Conservation (phyloP, 2,797 vertebrate genomes). For the Huso huso region DNA sequence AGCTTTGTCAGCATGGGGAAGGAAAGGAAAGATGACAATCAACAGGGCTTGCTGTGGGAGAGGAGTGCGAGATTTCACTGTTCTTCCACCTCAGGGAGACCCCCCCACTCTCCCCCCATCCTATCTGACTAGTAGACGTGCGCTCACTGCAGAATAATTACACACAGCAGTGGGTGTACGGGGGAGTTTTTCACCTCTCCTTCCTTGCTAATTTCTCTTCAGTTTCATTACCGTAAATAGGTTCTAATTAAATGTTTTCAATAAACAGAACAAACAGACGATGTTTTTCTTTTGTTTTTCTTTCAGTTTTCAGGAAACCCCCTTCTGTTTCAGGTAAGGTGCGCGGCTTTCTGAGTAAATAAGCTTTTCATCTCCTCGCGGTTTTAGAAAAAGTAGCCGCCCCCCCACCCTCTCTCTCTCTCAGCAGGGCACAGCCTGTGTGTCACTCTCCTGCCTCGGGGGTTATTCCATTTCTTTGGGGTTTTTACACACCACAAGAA, state of each 20-base stretch:
- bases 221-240: neutral
- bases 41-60: neutral
- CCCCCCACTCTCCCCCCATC: neutral
- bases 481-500: too few species aligned
- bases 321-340: neutral
- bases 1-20: neutral
- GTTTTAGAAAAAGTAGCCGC: neutral
- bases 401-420: neutral
- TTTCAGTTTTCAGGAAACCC: constrained; percentile 1
- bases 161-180: too few species aligned
- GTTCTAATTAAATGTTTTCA: neutral
- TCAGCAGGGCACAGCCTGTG: neutral
- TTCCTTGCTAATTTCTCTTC: neutral
- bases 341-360: neutral
- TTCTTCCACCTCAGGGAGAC: neutral
- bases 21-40: neutral
- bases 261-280: neutral
- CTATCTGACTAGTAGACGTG: neutral
- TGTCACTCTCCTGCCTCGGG: neutral
- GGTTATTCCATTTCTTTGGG: neutral
- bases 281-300: neutral
- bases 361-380: neutral
- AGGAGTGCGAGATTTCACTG: neutral
- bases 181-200: neutral
- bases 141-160: too few species aligned